Evolutionary conservation across 2,113 vertebrate genomes (phyloP).

Genomic region (Carollia perspicillata): DNA sequence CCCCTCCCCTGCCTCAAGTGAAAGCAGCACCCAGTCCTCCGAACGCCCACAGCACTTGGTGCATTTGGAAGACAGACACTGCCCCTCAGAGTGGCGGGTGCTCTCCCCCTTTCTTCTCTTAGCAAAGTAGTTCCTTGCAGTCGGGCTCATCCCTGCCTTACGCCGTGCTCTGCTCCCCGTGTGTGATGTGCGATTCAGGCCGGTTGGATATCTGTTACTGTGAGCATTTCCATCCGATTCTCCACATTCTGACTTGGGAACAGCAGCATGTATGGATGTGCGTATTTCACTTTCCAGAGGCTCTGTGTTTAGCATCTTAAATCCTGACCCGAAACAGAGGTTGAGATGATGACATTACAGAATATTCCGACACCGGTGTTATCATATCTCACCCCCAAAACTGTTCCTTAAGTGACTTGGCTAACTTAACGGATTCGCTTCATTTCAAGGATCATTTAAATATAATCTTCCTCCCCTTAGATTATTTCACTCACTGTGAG

Average conservation of each 20-base stretch:
- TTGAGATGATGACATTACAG: not conserved
- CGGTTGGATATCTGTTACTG: not conserved
- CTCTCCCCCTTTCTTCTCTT: no score
- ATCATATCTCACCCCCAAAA: not conserved
- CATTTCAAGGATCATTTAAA: constrained; percentile 37
- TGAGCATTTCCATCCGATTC: not conserved
- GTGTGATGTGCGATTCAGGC: fast-evolving
- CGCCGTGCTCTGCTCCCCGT: not conserved
- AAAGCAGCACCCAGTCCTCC: not conserved
- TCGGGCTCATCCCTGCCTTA: not conserved
- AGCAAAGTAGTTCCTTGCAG: not conserved
- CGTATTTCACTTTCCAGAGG: not conserved
- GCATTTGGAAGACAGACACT: not conserved
- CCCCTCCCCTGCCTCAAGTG: no score
- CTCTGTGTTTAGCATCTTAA: not conserved
- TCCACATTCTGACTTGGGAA: not conserved
- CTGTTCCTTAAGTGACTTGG: constrained; percentile 9
- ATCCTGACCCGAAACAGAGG: constrained; percentile 25
- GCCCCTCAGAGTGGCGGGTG: not conserved
- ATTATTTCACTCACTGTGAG: constrained; percentile 23
- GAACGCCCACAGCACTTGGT: fast-evolving
- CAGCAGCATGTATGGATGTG: not conserved
- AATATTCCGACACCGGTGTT: not conserved
- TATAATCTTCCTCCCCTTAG: constrained; percentile 45
- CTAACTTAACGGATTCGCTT: constrained; percentile 7